Evolutionary conservation across 2,113 vertebrate species (phyloP).

Genomic region (cat (Felis catus)): DNA sequence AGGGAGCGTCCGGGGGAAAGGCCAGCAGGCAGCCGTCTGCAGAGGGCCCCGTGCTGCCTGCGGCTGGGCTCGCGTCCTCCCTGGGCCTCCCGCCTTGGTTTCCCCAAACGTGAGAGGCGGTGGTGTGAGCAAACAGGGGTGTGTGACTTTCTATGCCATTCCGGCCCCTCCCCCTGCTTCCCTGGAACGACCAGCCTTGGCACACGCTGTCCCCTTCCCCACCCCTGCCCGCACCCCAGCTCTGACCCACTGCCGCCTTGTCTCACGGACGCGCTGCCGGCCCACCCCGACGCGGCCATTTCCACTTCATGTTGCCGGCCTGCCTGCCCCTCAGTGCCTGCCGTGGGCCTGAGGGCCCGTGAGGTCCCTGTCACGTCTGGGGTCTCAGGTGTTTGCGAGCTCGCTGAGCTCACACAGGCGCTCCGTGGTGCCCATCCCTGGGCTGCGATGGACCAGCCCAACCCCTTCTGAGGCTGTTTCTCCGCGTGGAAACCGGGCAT

Average conservation of each 20-base stretch:
- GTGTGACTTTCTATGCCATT: not conserved
- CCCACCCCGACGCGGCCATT: not conserved
- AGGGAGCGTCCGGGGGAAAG: not conserved
- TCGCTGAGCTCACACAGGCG: not conserved
- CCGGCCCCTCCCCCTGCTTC: not conserved
- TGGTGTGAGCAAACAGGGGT: not conserved
- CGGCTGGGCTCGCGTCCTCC: not conserved
- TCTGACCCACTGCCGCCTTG: not conserved
- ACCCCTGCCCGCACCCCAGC: not conserved
- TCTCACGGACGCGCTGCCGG: no score
- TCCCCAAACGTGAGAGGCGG: not conserved
- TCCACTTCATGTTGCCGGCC: no score
- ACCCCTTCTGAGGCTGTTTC: not conserved
- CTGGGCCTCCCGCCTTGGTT: not conserved
- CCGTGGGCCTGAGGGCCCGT: not conserved
- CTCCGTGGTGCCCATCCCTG: not conserved
- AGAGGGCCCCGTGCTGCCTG: not conserved
- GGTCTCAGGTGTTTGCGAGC: not conserved
- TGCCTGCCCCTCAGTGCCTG: not conserved
- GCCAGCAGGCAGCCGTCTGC: not conserved
- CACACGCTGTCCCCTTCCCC: not conserved
- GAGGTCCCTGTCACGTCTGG: not conserved
- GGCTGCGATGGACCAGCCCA: not conserved
- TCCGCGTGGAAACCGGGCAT: not conserved
- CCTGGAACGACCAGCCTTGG: not conserved